These are phyloP conservation scores for Dioctria rufipes DNA, from an alignment of 2,888 invertebrate species.

Conservation along the genomic window DNA sequence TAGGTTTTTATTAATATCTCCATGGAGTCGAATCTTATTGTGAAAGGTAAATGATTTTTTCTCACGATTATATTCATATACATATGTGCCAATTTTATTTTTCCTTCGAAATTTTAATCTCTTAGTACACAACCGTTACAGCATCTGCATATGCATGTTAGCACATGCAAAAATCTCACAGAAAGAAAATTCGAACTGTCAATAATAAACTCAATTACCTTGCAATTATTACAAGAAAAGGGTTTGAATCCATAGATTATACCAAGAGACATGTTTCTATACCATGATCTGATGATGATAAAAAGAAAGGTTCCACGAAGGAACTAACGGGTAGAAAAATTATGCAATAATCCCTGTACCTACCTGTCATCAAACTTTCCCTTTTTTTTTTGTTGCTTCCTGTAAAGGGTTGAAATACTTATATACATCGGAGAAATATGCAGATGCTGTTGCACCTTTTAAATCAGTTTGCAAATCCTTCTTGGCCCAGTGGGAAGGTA, in stretches of 20 bases:
- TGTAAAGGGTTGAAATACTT: slow-evolving; percentile 19
- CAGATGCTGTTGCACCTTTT: not conserved
- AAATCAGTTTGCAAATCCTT: slow-evolving; percentile 8
- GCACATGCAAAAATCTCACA: slow-evolving; percentile 37
- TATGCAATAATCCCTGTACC: slow-evolving; percentile 31
- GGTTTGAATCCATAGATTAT: not conserved
- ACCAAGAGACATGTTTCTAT: too few relatives aligned
- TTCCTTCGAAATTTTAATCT: not conserved
- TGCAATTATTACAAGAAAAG: slow-evolving; percentile 36
- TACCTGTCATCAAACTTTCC: slow-evolving; percentile 17
- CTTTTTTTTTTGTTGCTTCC: slow-evolving; percentile 45
- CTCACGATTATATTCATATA: slow-evolving; percentile 7
- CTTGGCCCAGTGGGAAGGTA: not conserved
- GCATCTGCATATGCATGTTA: slow-evolving; percentile 29
- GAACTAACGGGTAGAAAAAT: slow-evolving; percentile 28
- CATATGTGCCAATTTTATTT: not conserved
- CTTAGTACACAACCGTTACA: not conserved
- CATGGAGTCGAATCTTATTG: too few relatives aligned
- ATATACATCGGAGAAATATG: slow-evolving; percentile 4
- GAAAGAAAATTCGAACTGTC: slow-evolving; percentile 24
- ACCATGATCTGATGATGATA: too few relatives aligned
- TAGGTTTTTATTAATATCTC: too few relatives aligned
- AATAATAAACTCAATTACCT: slow-evolving; percentile 43
- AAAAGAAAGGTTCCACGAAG: too few relatives aligned
- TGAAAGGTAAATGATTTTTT: not conserved